These are phyloP conservation scores for Heliconius ismenius DNA, from an alignment of 2,888 invertebrate species.

Conservation along the genomic window DNA sequence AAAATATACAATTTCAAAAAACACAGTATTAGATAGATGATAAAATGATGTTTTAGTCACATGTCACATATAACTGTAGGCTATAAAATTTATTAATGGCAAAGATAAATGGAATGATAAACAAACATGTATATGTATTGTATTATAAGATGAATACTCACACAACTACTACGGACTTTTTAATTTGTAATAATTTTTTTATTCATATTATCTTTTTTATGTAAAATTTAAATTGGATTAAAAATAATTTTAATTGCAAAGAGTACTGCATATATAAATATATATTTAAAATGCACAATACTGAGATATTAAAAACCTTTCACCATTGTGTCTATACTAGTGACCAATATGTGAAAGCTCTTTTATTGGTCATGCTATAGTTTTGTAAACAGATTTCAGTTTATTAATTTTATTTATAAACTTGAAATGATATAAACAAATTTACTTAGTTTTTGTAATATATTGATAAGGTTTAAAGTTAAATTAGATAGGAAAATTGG, in stretches of 20 bases:
- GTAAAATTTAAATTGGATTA: too few species aligned
- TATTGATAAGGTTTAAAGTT: conserved; percentile 1
- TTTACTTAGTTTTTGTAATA: not conserved
- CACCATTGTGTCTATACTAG: not conserved
- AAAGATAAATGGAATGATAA: not conserved
- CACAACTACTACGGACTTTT: not conserved
- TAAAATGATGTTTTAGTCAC: not conserved
- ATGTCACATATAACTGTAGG: not conserved
- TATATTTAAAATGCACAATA: not conserved
- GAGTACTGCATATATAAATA: not conserved
- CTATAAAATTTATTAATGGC: not conserved
- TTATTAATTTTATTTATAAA: not conserved
- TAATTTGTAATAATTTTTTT: too few species aligned
- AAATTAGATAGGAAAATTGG: conserved; percentile 13
- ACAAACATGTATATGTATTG: not conserved
- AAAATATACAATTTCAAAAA: not conserved
- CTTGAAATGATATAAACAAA: not conserved
- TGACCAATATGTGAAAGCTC: too few species aligned
- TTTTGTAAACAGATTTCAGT: not conserved
- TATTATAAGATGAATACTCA: not conserved
- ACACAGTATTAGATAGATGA: conserved; percentile 2
- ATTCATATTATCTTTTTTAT: too few species aligned
- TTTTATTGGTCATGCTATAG: not conserved
- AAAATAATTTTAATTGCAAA: too few species aligned
- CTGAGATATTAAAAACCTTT: not conserved